Evolutionary conservation across 2,888 invertebrate genomes (phyloP).

Genomic region (Elmis aenea): DNA sequence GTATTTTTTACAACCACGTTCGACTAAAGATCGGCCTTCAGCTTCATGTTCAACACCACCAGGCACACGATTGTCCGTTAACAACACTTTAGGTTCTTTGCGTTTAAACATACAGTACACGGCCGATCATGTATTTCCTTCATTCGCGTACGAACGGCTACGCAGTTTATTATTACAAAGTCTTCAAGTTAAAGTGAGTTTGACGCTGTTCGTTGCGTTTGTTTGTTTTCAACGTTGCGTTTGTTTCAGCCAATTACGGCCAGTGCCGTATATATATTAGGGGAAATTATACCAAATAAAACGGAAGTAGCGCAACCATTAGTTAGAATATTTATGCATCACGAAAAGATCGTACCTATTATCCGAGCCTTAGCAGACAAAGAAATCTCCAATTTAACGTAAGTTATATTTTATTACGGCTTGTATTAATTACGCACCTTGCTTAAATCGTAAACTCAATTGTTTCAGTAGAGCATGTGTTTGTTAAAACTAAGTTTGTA

Average conservation of each 20-base stretch:
- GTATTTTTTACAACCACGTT: constrained; percentile 73
- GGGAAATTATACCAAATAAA: constrained; percentile 81
- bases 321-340: constrained; percentile 79
- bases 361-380: constrained; percentile 78
- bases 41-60: constrained; percentile 69
- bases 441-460: not conserved
- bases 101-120: constrained; percentile 83
- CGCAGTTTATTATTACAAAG: constrained; percentile 72
- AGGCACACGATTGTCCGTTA: constrained; percentile 63
- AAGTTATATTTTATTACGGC: constrained; percentile 43
- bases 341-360: constrained; percentile 78
- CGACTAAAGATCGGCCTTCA: constrained; percentile 54
- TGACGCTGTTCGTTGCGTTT: constrained; percentile 1
- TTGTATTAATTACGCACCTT: constrained; percentile 1
- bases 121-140: constrained; percentile 83
- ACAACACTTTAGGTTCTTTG: constrained; percentile 71
- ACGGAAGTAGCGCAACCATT: constrained; percentile 87
- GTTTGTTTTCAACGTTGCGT: not conserved
- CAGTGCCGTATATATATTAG: constrained; percentile 77
- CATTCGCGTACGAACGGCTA: constrained; percentile 72
- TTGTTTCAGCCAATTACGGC: constrained; percentile 65
- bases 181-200: constrained; percentile 58
- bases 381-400: constrained; percentile 88
- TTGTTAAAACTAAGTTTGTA: too few relatives aligned
- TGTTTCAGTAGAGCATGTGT: too few relatives aligned